Evolutionary conservation across 2,797 vertebrate species (phyloP), one percentile per base, ranked within the genome.

Genomic region (Calcarius lapponicus): DNA sequence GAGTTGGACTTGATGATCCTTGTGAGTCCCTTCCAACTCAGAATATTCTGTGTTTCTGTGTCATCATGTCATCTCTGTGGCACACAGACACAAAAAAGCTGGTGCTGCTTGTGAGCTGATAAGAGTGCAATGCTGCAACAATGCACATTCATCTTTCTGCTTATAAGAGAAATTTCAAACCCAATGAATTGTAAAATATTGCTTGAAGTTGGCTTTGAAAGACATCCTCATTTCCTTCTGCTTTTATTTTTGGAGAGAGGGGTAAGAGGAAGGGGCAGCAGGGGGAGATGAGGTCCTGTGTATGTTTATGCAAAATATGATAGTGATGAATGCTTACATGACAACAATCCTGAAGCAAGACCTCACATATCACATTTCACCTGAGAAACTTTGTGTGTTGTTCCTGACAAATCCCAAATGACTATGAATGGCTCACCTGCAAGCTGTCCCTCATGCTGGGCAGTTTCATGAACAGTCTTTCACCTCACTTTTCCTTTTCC

Each of bases 381-480:
- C 5, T 51, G 45, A 79, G 71, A 94, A 84, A 69, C 10, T 64
- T 36, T 0, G 3, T 24, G 7, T 47, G 79, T 45, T 66, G 5
- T 2, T 86, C 51, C 54, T 70, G n/a, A 48, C 31, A 84, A 86
- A 76, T 45, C 32, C 34, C 22, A 73, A 69, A 67, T 17, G 11
- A 14, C 0, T 36, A 8, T 28, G 80, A 40, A 2, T 13, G 19
- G 17, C 45, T 85, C 19, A 80, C 12, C 38, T 75, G n/a, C 18
- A 53, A 78, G 56, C 4, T 24, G 42, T 48, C 22, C 19, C 31
- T 67, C 34, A 13, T 2, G 9, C 31, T 40, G 6, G 9, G 14
- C 31, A 78, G 40, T 42, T 29, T 75, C 9, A 3, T 0, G 0
- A 2, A 0, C 22, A 32, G 10, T 64, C 47, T 34, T 54, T 43